Conservation (phyloP, 2,113 vertebrate species). For the Rhinogobius similis region DNA sequence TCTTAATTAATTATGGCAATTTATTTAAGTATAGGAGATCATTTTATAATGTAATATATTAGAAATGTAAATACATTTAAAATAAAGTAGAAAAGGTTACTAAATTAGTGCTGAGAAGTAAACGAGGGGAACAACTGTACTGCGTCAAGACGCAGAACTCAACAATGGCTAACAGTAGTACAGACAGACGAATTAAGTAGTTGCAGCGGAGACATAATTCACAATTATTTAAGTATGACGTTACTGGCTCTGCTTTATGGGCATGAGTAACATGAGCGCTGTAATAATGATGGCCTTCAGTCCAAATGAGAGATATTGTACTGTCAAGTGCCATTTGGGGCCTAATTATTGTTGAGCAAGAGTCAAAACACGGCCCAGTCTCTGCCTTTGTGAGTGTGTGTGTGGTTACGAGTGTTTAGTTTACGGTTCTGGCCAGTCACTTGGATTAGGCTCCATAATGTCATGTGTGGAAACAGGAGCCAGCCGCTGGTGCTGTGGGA, state of each 20-base stretch:
- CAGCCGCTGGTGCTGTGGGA: constrained; percentile 63
- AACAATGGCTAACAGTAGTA: constrained; percentile 53
- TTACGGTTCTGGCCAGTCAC: constrained; percentile 67
- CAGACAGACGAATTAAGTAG: constrained; percentile 38
- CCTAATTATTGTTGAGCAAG: constrained; percentile 65
- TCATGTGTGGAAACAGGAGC: constrained; percentile 72
- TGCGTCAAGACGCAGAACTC: constrained; percentile 34
- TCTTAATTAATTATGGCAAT: background rate
- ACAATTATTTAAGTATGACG: constrained; percentile 11
- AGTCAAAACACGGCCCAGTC: constrained; percentile 56
- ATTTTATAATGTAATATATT: background rate
- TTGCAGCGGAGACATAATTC: constrained; percentile 5
- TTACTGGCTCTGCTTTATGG: constrained; percentile 27
- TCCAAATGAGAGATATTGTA: constrained; percentile 61
- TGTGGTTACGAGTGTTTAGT: constrained; percentile 64
- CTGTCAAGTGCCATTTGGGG: constrained; percentile 63
- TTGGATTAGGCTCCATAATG: constrained; percentile 65
- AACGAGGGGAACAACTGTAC: background rate
- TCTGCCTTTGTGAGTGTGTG: constrained; percentile 27
- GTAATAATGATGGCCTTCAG: constrained; percentile 53
- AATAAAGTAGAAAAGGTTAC: background rate
- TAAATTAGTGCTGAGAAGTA: background rate
- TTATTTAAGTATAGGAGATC: background rate
- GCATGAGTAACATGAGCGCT: constrained; percentile 51
- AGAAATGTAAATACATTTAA: background rate